Percentiles rank a stretch among this genome's conserved stretches.
Evolutionary conservation across 2,113 vertebrate genomes (phyloP).

Genomic region (Psophia crepitans): DNA sequence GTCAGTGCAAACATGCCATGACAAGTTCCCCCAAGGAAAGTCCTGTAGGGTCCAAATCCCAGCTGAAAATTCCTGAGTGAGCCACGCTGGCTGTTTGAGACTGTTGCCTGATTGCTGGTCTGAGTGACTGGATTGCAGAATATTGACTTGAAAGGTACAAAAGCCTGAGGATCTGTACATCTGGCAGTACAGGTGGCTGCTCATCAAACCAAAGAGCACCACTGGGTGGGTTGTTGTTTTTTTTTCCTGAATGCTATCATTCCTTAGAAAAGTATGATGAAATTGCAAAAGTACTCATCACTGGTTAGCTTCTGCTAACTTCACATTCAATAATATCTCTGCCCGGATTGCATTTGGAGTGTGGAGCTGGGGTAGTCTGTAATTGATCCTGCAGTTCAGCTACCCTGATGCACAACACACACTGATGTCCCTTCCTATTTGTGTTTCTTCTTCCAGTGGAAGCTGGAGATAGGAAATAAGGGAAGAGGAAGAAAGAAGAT

Average conservation of each 20-base stretch:
- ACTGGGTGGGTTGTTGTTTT: background rate
- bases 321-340: background rate
- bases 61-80: constrained; percentile 51
- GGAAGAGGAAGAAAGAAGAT: background rate
- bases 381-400: background rate
- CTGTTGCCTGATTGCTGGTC: background rate
- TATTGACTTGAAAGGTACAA: background rate
- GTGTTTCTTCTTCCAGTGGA: background rate
- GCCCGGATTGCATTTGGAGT: background rate
- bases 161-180: constrained; percentile 34
- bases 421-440: background rate
- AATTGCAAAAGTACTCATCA: background rate
- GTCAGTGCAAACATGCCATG: background rate
- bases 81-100: background rate
- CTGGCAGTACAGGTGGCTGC: constrained; percentile 40
- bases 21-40: constrained; percentile 11
- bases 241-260: background rate
- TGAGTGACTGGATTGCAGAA: background rate
- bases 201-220: background rate
- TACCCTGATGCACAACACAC: background rate
- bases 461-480: background rate
- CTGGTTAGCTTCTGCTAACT: background rate
- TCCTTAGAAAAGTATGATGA: background rate
- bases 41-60: constrained; percentile 38
- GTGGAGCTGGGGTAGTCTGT: background rate